phyloP scores from a whole-genome alignment of 2,888 invertebrate genomes.

The Ramazzottius varieornatus region DNA sequence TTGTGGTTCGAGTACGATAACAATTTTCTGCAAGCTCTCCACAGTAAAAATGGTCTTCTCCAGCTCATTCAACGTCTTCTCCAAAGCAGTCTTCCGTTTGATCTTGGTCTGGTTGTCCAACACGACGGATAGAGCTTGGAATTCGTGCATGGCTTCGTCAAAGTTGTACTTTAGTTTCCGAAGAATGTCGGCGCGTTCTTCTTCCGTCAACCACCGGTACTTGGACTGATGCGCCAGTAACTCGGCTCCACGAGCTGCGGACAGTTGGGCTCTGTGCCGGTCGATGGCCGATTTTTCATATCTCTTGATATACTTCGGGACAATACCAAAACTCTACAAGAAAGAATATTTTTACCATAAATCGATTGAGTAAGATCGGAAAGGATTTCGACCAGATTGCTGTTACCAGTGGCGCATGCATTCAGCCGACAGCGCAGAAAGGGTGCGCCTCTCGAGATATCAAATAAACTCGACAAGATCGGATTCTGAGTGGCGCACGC shows the following conservation, averaged over 20 bases:
- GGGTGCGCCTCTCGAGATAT: no score
- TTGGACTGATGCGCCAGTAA: neutral
- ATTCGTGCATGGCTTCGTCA: slow-evolving; percentile 2
- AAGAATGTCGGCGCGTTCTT: neutral
- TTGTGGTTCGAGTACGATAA: neutral
- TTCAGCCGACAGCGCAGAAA: no score
- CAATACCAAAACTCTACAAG: neutral
- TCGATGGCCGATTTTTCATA: neutral
- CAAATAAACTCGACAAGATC: no score
- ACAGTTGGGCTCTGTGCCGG: neutral
- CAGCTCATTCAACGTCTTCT: neutral
- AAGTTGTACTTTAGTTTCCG: neutral
- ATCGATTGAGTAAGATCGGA: no score
- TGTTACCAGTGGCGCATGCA: no score
- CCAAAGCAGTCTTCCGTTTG: neutral
- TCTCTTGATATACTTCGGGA: neutral
- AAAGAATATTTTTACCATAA: neutral
- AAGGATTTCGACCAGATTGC: no score
- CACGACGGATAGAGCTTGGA: neutral
- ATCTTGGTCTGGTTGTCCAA: slow-evolving; percentile 1
- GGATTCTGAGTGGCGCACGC: no score
- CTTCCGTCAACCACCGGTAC: neutral
- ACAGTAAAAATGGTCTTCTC: neutral
- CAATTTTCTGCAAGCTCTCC: neutral
- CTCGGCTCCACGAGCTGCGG: neutral